phyloP scores from a whole-genome alignment of 2,113 vertebrate genomes.

The Tauraco erythrolophus region DNA sequence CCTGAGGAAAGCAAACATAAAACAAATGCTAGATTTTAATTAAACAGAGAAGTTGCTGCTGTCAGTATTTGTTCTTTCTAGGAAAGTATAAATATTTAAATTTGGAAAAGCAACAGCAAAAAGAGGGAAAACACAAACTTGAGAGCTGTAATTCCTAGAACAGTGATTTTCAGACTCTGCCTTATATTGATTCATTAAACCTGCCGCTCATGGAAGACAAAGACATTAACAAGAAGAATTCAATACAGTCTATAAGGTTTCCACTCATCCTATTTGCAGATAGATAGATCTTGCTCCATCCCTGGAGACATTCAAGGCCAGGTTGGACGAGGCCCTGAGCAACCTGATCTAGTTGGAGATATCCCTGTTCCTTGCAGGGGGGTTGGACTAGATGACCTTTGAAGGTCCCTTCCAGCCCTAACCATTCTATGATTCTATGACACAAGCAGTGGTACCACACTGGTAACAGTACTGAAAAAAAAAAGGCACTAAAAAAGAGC shows the following conservation, averaged over 20 bases:
- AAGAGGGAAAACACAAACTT: not conserved
- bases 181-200: not conserved
- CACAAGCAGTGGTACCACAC: not conserved
- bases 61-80: not conserved
- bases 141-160: not conserved
- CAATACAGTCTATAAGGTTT: not conserved
- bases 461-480: not conserved
- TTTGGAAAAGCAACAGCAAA: not conserved
- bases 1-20: not conserved
- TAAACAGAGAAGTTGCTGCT: not conserved
- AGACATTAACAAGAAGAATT: not conserved
- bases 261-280: not conserved
- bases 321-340: no score
- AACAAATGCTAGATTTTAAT: not conserved
- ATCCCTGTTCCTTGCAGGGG: no score
- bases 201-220: not conserved
- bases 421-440: no score
- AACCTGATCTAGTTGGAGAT: no score
- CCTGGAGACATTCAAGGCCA: no score
- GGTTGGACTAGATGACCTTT: no score
- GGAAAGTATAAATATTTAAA: not conserved
- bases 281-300: no score
- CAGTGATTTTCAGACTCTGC: not conserved
- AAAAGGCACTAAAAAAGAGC: not conserved
- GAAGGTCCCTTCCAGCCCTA: no score